Evolutionary conservation across 1,140 invertebrate genomes (phyloP).

Genomic region (Hycleus phaleratus): DNA sequence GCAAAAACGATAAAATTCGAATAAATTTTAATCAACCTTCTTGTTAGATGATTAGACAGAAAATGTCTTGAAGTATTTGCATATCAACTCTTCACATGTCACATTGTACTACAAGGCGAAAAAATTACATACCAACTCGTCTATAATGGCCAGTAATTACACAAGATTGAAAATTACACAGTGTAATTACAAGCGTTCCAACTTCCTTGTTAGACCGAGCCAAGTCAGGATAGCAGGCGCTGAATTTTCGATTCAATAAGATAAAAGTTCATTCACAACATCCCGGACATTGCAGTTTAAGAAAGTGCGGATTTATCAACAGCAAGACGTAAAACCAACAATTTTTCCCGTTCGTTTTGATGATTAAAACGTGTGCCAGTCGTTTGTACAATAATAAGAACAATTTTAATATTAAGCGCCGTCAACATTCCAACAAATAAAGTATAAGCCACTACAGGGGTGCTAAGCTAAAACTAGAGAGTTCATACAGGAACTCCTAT

Average conservation of each 20-base stretch:
- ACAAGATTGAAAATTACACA: conserved; percentile 9
- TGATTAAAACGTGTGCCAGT: conserved; percentile 23
- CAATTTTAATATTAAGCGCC: conserved; percentile 25
- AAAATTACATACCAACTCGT: conserved; percentile 2
- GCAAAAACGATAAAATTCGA: too few species aligned
- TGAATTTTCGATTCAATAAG: background rate
- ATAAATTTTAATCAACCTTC: too few species aligned
- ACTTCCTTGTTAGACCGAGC: conserved; percentile 4
- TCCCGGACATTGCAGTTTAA: conserved; percentile 24
- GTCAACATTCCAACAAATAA: conserved; percentile 19
- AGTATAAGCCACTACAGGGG: background rate
- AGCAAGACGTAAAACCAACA: background rate
- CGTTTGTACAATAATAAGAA: conserved; percentile 21
- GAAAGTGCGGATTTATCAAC: conserved; percentile 20
- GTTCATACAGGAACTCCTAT: too few species aligned
- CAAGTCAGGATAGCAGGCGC: too few species aligned
- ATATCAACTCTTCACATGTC: conserved; percentile 13
- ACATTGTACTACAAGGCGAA: conserved; percentile 1
- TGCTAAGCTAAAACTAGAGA: too few species aligned
- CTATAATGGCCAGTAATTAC: conserved; percentile 10
- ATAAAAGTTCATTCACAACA: conserved; percentile 19
- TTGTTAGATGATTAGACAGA: background rate
- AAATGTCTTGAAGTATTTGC: conserved; percentile 4
- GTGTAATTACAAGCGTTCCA: conserved; percentile 4
- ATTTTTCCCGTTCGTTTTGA: too few species aligned